Evolutionary conservation across 1,140 invertebrate genomes (phyloP).

Genomic region (Panonychus citri): DNA sequence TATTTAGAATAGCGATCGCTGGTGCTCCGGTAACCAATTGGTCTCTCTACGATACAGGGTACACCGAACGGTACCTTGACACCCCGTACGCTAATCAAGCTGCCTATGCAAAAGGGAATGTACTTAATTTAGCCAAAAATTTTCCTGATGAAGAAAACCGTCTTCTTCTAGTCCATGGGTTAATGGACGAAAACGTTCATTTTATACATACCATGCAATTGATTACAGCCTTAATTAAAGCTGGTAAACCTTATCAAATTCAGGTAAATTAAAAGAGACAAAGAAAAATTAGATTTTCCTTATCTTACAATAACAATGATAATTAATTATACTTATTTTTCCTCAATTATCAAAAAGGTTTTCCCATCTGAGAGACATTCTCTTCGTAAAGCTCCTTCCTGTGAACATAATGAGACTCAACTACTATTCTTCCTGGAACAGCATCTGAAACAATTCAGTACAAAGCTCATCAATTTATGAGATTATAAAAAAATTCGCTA

Average conservation of each 20-base stretch:
- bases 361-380: conserved; percentile 89
- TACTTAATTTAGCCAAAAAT: conserved; percentile 50
- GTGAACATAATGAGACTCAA: conserved; percentile 85
- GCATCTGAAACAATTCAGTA: conserved; percentile 23
- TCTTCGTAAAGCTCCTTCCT: conserved; percentile 66
- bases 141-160: conserved; percentile 82
- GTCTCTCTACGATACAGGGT: conserved; percentile 81
- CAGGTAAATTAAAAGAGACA: conserved; percentile 43
- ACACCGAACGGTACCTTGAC: conserved; percentile 94
- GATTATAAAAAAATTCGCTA: too few species aligned
- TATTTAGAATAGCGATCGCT: conserved; percentile 37
- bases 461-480: too few species aligned
- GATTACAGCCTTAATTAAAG: conserved; percentile 63
- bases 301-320: not conserved
- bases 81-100: conserved; percentile 51
- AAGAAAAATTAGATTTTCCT: not conserved
- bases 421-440: conserved; percentile 76
- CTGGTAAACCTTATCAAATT: conserved; percentile 72
- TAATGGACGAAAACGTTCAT: conserved; percentile 99
- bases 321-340: conserved; percentile 4
- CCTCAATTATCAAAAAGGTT: conserved; percentile 35
- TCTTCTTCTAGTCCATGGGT: conserved; percentile 84
- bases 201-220: conserved; percentile 73
- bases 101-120: conserved; percentile 51
- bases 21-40: conserved; percentile 92